phyloP scores from a whole-genome alignment of 2,113 vertebrate species.

The Saimiri boliviensis region DNA sequence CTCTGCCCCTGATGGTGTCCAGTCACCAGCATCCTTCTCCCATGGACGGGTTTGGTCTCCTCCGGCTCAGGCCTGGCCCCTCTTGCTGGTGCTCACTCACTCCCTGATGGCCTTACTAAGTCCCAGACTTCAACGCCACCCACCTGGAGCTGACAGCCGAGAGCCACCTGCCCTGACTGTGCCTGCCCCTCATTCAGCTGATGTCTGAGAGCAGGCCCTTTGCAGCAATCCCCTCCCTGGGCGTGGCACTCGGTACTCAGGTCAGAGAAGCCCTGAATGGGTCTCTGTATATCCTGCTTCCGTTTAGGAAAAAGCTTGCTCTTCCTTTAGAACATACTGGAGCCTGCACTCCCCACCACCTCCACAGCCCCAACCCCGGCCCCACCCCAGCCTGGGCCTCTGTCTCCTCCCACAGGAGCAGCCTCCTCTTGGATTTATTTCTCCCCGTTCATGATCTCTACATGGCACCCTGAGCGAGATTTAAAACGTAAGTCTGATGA shows the following conservation, averaged over 20 bases:
- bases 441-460: not conserved
- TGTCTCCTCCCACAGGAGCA: rapidly evolving
- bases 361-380: not conserved
- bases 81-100: not conserved
- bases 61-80: not conserved
- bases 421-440: rapidly evolving
- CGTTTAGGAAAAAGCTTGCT: not conserved
- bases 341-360: not conserved
- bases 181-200: too few relatives aligned
- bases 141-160: too few relatives aligned
- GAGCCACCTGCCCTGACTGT: too few relatives aligned
- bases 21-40: not conserved
- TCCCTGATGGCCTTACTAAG: not conserved
- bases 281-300: not conserved
- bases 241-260: not conserved
- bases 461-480: not conserved
- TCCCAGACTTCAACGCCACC: not conserved
- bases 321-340: not conserved
- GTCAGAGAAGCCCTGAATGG: rapidly evolving
- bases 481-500: too few relatives aligned
- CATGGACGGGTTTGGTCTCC: not conserved
- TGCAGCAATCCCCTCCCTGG: rapidly evolving
- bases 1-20: not conserved
- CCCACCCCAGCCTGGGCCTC: not conserved
- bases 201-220: too few relatives aligned